Evolutionary conservation across 2,113 vertebrate species (phyloP).

Genomic region (Myanophis thanlyinensis): DNA sequence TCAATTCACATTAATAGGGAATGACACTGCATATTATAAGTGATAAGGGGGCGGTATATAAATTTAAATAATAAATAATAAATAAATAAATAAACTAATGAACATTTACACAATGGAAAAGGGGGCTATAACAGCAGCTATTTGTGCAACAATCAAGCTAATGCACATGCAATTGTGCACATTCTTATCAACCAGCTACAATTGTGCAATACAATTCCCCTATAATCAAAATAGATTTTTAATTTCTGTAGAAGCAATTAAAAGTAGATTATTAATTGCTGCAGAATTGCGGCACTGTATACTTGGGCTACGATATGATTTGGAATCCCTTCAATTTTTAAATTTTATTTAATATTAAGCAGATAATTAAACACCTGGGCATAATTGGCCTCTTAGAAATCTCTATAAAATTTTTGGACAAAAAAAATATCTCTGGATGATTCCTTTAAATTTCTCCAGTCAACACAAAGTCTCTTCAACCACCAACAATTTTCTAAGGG

Average conservation of each 20-base stretch:
- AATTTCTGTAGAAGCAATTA: background rate
- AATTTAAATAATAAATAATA: too few species aligned
- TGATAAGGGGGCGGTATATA: too few species aligned
- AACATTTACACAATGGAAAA: background rate
- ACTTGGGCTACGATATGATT: background rate
- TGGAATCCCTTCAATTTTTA: background rate
- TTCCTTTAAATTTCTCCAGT: background rate
- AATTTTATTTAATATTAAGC: background rate
- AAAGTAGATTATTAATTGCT: too few species aligned
- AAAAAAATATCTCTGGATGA: background rate
- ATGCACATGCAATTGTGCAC: background rate
- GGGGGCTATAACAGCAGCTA: background rate
- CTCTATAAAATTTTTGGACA: background rate
- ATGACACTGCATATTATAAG: too few species aligned
- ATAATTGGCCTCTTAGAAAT: background rate
- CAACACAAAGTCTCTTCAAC: background rate
- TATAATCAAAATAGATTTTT: background rate
- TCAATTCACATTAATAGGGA: too few species aligned
- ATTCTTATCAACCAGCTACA: background rate
- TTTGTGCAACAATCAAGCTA: background rate
- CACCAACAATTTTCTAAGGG: background rate
- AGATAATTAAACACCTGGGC: background rate
- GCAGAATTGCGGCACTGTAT: background rate
- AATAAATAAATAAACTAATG: too few species aligned
- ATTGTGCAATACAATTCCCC: background rate